These are phyloP conservation scores for Oreochromis niloticus DNA, from an alignment of 2,113 vertebrate species.

Conservation along the genomic window DNA sequence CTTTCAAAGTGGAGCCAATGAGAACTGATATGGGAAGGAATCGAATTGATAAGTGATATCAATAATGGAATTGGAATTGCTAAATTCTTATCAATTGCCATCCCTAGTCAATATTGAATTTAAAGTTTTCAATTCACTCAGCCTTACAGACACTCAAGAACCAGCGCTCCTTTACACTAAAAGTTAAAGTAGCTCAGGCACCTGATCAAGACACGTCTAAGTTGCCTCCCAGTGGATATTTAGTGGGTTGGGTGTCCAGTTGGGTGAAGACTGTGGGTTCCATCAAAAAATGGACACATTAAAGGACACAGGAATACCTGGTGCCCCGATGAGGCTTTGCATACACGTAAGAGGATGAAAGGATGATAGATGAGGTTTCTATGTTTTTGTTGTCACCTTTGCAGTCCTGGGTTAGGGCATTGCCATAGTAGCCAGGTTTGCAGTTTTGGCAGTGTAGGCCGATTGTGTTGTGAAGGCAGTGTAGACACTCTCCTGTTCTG, in stretches of 20 bases:
- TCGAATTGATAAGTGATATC: neutral
- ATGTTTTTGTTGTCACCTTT: slow-evolving; percentile 63
- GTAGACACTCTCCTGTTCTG: slow-evolving; percentile 76
- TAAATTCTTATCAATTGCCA: neutral
- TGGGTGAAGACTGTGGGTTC: neutral
- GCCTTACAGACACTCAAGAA: neutral
- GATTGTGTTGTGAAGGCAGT: slow-evolving; percentile 78
- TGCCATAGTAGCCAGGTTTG: slow-evolving; percentile 80
- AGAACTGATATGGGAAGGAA: neutral
- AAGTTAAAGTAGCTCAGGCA: neutral
- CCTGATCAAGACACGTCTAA: neutral
- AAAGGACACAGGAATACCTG: neutral
- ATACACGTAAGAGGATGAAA: neutral
- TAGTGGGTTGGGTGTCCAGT: neutral
- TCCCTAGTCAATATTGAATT: neutral
- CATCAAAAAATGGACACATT: neutral
- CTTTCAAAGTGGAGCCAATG: neutral
- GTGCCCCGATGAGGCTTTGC: neutral
- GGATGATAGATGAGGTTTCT: neutral
- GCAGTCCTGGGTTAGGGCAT: slow-evolving; percentile 77
- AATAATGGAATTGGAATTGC: neutral
- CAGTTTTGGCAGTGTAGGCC: slow-evolving; percentile 80
- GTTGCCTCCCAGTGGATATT: neutral
- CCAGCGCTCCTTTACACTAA: neutral
- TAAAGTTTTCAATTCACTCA: neutral